Conservation (phyloP, 2,113 vertebrate genomes). For the Caracal caracal region DNA sequence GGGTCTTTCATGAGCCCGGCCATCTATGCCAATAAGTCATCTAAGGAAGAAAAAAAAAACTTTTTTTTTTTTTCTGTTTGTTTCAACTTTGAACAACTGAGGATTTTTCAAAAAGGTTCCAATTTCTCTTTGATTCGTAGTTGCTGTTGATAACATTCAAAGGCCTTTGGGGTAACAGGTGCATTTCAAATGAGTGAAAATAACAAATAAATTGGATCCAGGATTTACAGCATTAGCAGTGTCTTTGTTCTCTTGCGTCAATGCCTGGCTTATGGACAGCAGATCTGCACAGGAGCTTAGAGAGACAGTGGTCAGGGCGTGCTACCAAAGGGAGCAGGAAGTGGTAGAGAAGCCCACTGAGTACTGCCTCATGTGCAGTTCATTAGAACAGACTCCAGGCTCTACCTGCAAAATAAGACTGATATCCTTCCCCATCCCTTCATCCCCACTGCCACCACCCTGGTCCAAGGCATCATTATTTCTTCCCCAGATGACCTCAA, state of each 20-base stretch:
- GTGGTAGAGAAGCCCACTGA: too few relatives aligned
- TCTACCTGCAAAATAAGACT: not conserved
- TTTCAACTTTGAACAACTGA: constrained; percentile 48
- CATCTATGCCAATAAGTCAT: not conserved
- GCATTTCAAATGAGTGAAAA: constrained; percentile 79
- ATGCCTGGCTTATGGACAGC: not conserved
- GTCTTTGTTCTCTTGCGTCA: constrained; percentile 69
- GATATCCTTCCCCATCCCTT: not conserved
- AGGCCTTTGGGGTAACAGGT: constrained; percentile 77
- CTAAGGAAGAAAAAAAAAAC: not conserved
- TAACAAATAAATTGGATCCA: constrained; percentile 80
- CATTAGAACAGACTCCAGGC: not conserved
- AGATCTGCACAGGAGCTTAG: not conserved
- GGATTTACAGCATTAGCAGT: constrained; percentile 75
- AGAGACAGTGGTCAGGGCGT: not conserved
- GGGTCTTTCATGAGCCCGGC: not conserved
- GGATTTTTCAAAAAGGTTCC: constrained; percentile 57
- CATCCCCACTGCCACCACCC: not conserved
- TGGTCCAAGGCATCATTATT: not conserved
- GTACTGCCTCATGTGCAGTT: too few relatives aligned
- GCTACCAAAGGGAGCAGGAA: not conserved
- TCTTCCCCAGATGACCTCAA: not conserved
- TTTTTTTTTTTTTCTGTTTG: not conserved
- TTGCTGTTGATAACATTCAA: constrained; percentile 49
- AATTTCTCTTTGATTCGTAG: constrained; percentile 63